Percentiles rank a stretch among this genome's conserved stretches.
Evolutionary conservation across 2,113 vertebrate genomes (phyloP).

Genomic region (Crotalus tigris): DNA sequence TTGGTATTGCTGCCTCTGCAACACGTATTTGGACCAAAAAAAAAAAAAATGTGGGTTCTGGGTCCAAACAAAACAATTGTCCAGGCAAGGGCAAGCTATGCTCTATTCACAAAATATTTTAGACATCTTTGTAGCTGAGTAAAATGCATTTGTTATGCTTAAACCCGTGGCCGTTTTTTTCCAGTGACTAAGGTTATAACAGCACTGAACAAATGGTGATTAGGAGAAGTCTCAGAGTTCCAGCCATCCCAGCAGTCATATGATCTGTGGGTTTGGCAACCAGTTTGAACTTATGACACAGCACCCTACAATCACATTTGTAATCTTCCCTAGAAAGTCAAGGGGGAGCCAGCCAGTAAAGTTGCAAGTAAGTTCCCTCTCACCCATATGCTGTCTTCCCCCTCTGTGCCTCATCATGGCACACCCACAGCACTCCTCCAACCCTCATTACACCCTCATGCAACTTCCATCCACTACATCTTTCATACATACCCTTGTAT

Average conservation of each 20-base stretch:
- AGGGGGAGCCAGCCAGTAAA: neutral
- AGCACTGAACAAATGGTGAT: neutral
- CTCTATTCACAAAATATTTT: neutral
- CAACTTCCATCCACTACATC: neutral
- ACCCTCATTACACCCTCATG: neutral
- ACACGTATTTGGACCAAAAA: neutral
- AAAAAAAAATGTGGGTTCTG: neutral
- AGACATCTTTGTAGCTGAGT: neutral
- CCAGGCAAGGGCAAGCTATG: neutral
- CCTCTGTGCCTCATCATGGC: neutral
- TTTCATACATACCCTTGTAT: neutral
- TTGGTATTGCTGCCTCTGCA: neutral
- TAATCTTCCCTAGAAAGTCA: neutral
- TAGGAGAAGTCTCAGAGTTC: neutral
- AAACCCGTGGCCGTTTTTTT: neutral
- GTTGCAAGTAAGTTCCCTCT: neutral
- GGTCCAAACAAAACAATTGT: neutral
- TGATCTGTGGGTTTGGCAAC: neutral
- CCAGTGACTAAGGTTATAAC: neutral
- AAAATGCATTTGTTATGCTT: neutral
- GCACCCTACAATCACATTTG: neutral
- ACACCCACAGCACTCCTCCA: neutral
- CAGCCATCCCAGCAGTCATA: neutral
- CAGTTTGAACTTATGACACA: neutral
- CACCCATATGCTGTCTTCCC: neutral